These are phyloP conservation scores for Salminus brasiliensis DNA, from an alignment of 2,113 vertebrate species.

Conservation along the genomic window DNA sequence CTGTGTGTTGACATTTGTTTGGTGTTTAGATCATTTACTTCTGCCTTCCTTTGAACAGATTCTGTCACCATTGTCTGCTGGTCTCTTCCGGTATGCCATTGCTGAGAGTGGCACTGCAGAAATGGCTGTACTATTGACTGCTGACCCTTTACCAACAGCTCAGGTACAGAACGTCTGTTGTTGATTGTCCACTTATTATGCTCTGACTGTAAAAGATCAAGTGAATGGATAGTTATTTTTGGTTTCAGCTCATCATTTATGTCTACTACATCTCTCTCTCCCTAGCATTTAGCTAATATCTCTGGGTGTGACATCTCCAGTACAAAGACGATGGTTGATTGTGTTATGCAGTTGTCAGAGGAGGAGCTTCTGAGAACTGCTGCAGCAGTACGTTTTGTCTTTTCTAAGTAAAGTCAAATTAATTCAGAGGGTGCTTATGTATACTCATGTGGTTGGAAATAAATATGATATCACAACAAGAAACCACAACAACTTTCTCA, in stretches of 20 bases:
- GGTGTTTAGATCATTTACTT: too few relatives aligned
- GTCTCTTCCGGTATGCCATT: conserved; percentile 82
- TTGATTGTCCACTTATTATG: not conserved
- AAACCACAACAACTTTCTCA: too few relatives aligned
- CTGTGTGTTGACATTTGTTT: too few relatives aligned
- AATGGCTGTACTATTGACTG: not conserved
- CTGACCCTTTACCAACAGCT: conserved; percentile 49
- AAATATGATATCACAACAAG: too few relatives aligned
- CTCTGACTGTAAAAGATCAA: not conserved
- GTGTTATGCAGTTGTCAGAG: conserved; percentile 66
- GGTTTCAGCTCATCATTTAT: not conserved
- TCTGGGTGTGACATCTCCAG: conserved; percentile 70
- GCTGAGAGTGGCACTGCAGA: conserved; percentile 82
- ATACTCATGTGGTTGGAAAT: too few relatives aligned
- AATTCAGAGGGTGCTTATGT: too few relatives aligned
- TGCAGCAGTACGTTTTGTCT: conserved; percentile 49
- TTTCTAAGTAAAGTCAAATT: not conserved
- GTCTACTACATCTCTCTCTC: conserved; percentile 5
- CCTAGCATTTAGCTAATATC: conserved; percentile 61
- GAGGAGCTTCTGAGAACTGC: conserved; percentile 36
- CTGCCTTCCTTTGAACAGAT: conserved; percentile 66
- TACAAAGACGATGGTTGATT: conserved; percentile 67
- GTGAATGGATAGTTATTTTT: not conserved
- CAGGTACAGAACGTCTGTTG: conserved; percentile 40
- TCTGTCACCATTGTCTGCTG: conserved; percentile 78